These are phyloP conservation scores for Mizuhopecten yessoensis DNA, from an alignment of 1,140 invertebrate species.

Conservation along the genomic window DNA sequence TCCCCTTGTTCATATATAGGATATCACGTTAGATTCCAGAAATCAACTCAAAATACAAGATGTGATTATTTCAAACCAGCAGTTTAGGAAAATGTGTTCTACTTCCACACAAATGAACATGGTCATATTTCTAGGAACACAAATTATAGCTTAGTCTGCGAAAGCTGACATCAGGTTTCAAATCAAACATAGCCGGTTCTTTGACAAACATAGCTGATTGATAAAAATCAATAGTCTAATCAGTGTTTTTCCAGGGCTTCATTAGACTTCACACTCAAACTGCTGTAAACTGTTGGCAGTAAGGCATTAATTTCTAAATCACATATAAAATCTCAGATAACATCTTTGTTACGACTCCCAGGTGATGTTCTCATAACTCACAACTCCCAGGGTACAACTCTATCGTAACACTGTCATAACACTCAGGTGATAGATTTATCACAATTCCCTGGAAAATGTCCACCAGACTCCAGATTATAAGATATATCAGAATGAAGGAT, in stretches of 20 bases:
- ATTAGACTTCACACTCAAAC: not conserved
- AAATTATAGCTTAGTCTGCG: not conserved
- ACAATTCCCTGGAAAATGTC: not conserved
- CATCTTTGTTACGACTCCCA: not conserved
- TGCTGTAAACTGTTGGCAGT: not conserved
- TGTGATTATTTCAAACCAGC: not conserved
- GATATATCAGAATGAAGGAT: too few relatives aligned
- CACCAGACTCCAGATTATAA: too few relatives aligned
- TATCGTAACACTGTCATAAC: too few relatives aligned
- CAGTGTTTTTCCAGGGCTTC: not conserved
- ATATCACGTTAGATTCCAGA: not conserved
- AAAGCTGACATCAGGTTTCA: not conserved
- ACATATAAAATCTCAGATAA: not conserved
- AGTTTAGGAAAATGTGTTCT: too few relatives aligned
- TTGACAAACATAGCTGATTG: not conserved
- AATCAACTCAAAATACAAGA: not conserved
- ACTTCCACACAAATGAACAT: too few relatives aligned
- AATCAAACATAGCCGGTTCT: not conserved
- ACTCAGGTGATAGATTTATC: not conserved
- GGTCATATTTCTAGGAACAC: not conserved
- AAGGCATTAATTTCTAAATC: not conserved
- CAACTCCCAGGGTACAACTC: too few relatives aligned
- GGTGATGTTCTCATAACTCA: too few relatives aligned
- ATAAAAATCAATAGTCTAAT: not conserved
- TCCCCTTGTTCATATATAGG: not conserved